These are phyloP conservation scores for Campoplex nolae DNA, from an alignment of 2,888 invertebrate species.

Conservation along the genomic window DNA sequence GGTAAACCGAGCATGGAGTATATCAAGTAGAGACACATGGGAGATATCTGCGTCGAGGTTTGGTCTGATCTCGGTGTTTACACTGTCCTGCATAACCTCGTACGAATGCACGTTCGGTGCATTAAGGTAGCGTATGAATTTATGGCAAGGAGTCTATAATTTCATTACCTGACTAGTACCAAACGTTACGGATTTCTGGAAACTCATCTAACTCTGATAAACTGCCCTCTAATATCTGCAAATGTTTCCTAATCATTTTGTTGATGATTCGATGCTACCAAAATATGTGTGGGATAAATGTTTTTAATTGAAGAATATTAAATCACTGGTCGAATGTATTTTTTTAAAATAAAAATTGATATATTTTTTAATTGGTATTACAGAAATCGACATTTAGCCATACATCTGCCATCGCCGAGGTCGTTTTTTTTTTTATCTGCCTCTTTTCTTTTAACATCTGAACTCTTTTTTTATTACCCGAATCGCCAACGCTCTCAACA, in stretches of 20 bases:
- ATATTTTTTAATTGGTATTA: too few relatives aligned
- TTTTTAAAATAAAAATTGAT: too few relatives aligned
- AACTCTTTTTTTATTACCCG: too few relatives aligned
- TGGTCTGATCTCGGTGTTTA: constrained; percentile 6
- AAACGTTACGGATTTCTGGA: neutral
- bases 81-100: neutral
- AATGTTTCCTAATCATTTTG: neutral
- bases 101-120: neutral
- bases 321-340: too few relatives aligned
- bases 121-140: neutral
- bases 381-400: too few relatives aligned
- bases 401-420: too few relatives aligned
- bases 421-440: too few relatives aligned
- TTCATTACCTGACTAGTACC: neutral
- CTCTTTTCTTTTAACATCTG: too few relatives aligned
- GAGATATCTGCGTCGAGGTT: neutral
- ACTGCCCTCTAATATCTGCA: neutral
- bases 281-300: neutral
- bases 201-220: constrained; percentile 1
- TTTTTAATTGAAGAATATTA: too few relatives aligned
- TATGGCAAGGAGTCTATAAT: neutral
- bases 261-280: neutral
- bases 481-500: too few relatives aligned
- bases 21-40: constrained; percentile 61
- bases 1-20: constrained; percentile 40